A percentile compares a stretch with the other conserved stretches of the same genome.
These are phyloP conservation scores for Pilophorus perplexus DNA, from an alignment of 2,888 invertebrate species.

Conservation along the genomic window DNA sequence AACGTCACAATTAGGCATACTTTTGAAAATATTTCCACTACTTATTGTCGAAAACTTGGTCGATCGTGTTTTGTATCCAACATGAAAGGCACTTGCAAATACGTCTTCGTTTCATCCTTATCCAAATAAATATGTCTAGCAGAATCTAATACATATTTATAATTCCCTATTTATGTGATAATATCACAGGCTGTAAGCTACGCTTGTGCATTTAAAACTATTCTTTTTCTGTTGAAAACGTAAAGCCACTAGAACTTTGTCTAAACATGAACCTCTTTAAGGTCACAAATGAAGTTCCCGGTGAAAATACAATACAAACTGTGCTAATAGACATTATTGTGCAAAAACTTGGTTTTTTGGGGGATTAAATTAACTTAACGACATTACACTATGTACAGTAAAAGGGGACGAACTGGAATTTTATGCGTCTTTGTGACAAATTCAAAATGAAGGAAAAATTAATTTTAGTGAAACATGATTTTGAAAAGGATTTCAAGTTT, in stretches of 20 bases:
- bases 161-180: slow-evolving; percentile 34
- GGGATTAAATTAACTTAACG: slow-evolving; percentile 20
- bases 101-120: slow-evolving; percentile 21
- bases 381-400: too few relatives aligned
- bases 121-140: slow-evolving; percentile 41
- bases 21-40: not conserved
- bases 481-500: too few relatives aligned
- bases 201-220: slow-evolving; percentile 10
- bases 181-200: slow-evolving; percentile 41
- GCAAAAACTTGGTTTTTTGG: slow-evolving; percentile 16
- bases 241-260: slow-evolving; percentile 9
- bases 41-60: slow-evolving; percentile 19
- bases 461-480: too few relatives aligned
- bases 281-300: too few relatives aligned
- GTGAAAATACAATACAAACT: slow-evolving; percentile 4
- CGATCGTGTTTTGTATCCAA: slow-evolving; percentile 16
- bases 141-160: slow-evolving; percentile 36
- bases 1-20: not conserved
- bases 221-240: not conserved
- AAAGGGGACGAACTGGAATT: too few relatives aligned
- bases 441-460: too few relatives aligned
- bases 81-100: slow-evolving; percentile 33
- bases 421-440: too few relatives aligned
- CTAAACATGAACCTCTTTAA: not conserved
- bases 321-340: slow-evolving; percentile 26